Evolutionary conservation across 2,113 vertebrate species (phyloP).

Genomic region (Thymallus thymallus): DNA sequence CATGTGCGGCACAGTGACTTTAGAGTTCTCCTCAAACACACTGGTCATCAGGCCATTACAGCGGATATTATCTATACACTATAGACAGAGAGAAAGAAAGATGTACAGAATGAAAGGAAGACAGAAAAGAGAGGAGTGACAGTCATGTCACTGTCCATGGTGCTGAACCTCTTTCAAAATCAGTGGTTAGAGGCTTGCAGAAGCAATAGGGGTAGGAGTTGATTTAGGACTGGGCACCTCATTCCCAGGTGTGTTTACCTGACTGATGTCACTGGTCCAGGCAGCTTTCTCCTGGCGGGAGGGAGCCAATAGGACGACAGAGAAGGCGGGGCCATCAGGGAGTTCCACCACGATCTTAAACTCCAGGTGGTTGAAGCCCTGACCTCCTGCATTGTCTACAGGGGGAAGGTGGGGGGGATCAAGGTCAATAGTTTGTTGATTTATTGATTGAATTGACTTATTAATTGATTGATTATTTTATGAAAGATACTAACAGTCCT

Average conservation of each 20-base stretch:
- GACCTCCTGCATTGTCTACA: conserved; percentile 85
- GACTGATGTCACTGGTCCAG: conserved; percentile 97
- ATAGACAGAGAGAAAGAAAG: conserved; percentile 42
- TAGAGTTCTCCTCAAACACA: conserved; percentile 98
- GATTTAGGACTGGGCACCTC: background rate
- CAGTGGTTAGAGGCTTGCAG: background rate
- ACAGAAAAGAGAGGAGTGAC: too few relatives aligned
- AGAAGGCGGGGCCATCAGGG: conserved; percentile 80
- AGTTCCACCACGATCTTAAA: conserved; percentile 93
- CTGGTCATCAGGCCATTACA: conserved; percentile 97
- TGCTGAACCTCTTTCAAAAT: background rate
- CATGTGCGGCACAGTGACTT: conserved; percentile 96
- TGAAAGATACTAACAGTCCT: conserved; percentile 86
- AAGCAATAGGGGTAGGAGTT: background rate
- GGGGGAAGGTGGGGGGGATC: background rate
- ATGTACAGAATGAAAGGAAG: background rate
- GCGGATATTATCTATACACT: conserved; percentile 97
- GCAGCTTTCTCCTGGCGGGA: conserved; percentile 95
- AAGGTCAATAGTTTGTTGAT: too few relatives aligned
- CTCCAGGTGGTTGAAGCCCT: conserved; percentile 90
- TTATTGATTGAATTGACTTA: too few relatives aligned
- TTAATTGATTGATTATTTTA: background rate
- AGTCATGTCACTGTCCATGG: background rate
- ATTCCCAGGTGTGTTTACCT: conserved; percentile 69
- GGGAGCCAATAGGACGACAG: conserved; percentile 88